phyloP scores from a whole-genome alignment of 1,140 invertebrate species.

The Halotydeus destructor region DNA sequence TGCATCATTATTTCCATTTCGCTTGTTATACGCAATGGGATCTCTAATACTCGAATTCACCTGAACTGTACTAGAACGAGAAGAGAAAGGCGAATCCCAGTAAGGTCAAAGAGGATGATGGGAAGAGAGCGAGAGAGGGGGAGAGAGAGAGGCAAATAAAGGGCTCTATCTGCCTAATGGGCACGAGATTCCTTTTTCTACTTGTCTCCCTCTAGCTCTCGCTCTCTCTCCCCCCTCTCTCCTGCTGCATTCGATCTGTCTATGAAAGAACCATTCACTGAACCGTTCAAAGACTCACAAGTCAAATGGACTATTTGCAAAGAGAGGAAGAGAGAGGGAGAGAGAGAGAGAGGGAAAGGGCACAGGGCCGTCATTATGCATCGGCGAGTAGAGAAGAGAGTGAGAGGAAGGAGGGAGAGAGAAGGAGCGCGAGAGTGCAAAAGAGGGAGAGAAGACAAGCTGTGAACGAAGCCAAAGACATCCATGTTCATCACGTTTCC shows the following conservation, averaged over 20 bases:
- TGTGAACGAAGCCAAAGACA: background rate
- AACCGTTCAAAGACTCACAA: background rate
- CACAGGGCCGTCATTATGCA: background rate
- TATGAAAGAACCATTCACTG: background rate
- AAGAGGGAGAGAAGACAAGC: background rate
- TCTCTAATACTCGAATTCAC: too few species aligned
- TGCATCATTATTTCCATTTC: too few species aligned
- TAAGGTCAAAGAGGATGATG: background rate
- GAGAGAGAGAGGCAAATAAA: background rate
- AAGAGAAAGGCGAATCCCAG: background rate
- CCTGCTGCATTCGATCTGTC: background rate
- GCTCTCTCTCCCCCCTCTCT: background rate
- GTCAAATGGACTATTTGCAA: background rate
- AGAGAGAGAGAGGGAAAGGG: conserved; percentile 3
- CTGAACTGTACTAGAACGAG: background rate
- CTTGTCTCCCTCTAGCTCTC: background rate
- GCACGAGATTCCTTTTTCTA: background rate
- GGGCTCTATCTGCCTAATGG: background rate
- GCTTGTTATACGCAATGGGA: too few species aligned
- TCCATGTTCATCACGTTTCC: background rate
- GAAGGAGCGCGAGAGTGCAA: background rate
- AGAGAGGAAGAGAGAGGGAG: background rate
- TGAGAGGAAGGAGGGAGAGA: background rate
- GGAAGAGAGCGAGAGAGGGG: conserved; percentile 1
- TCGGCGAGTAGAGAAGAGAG: background rate